Percentiles rank a stretch among this genome's conserved stretches.
phyloP scores from a whole-genome alignment of 2,113 vertebrate genomes.

The Silurus glanis region DNA sequence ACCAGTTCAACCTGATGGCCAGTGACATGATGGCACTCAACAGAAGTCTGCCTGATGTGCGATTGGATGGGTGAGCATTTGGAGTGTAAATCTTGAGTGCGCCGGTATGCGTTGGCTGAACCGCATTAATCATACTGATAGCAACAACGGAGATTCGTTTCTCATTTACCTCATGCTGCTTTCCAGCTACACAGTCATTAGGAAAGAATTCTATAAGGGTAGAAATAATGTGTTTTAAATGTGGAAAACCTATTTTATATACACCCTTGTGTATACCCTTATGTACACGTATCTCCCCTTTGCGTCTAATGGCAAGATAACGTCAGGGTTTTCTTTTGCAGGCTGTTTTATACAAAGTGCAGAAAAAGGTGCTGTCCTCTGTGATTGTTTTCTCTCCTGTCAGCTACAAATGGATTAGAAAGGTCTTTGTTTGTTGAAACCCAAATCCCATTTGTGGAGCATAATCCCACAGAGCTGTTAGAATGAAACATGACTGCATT shows the following conservation, averaged over 20 bases:
- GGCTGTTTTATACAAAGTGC: not conserved
- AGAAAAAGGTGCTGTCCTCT: not conserved
- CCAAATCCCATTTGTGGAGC: constrained; percentile 56
- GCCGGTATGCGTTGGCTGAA: not conserved
- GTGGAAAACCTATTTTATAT: not conserved
- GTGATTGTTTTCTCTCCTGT: constrained; percentile 25
- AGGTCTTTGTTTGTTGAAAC: constrained; percentile 59
- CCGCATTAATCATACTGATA: not conserved
- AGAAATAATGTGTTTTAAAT: not conserved
- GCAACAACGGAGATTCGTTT: not conserved
- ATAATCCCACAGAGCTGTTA: constrained; percentile 61
- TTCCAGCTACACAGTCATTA: not conserved
- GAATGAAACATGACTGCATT: constrained; percentile 54
- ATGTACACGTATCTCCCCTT: not conserved
- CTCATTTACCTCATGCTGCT: not conserved
- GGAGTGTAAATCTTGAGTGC: not conserved
- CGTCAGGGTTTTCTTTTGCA: not conserved
- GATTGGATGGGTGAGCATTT: constrained; percentile 88
- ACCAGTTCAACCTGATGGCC: constrained; percentile 98
- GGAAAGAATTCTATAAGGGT: not conserved
- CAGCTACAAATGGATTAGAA: constrained; percentile 55
- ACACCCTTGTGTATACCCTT: not conserved
- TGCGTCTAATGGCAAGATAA: not conserved
- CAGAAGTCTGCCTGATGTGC: constrained; percentile 92
- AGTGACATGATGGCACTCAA: constrained; percentile 96